A percentile compares a stretch with the other conserved stretches of the same genome.
These are phyloP conservation scores for Sanderia malayensis DNA, from an alignment of 30 jellyfish, hydroid and myxozoan species.

Conservation along the genomic window DNA sequence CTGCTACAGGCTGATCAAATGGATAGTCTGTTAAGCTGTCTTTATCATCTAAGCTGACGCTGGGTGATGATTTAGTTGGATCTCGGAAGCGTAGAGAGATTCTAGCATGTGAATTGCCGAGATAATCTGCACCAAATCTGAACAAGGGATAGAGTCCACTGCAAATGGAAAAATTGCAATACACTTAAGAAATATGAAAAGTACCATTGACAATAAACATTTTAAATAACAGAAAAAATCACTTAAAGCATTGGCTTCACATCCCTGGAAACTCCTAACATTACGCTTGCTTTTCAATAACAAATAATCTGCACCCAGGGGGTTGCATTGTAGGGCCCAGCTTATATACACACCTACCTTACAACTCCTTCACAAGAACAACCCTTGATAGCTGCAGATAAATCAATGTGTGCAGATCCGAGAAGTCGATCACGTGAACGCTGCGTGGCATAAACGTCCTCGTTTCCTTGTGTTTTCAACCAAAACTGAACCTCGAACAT, in stretches of 20 bases:
- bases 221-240: no score
- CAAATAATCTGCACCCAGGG: no score
- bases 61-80: neutral
- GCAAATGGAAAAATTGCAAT: constrained; percentile 8
- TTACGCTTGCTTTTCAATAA: no score
- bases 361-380: constrained; percentile 39
- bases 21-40: constrained; percentile 1
- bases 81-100: constrained; percentile 30
- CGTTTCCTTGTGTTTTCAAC: constrained; percentile 27
- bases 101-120: constrained; percentile 59
- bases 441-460: constrained; percentile 6
- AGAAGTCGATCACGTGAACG: constrained; percentile 58
- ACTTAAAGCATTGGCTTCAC: no score
- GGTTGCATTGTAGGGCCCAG: no score
- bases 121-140: constrained; percentile 61
- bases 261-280: no score
- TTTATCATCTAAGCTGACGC: neutral
- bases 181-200: no score
- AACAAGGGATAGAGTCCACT: constrained; percentile 70
- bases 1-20: neutral
- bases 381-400: constrained; percentile 24
- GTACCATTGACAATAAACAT: no score
- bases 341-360: constrained; percentile 56
- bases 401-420: constrained; percentile 67
- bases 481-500: constrained; percentile 84